Evolutionary conservation across 1,140 invertebrate species (phyloP), one percentile per base, ranked within the genome.

Genomic region (Zaprionus inermis): DNA sequence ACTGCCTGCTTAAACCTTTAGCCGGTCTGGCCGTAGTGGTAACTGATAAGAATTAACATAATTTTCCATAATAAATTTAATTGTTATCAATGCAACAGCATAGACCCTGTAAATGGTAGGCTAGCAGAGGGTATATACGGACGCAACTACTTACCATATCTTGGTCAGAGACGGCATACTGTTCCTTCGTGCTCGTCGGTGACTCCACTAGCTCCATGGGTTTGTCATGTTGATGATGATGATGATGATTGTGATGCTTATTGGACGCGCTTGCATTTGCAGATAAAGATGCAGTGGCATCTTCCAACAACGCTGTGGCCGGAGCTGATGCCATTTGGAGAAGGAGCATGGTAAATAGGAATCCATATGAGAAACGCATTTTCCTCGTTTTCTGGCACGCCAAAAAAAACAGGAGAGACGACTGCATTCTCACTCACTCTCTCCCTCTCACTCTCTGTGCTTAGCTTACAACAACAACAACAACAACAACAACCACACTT

Each of bases 361-460:
- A 36, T 51, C 65, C 83, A 88, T 54, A 78, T 83, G 77, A 64
- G 67, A 34, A 83, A 49, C 84, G 78, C 84, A 88, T 88, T 88
- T 54, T 22, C 24, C 51, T 32, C 49, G 24, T 58, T 20, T 49
- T 68, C 46, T 30, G 51, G 34, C 16, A 34, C 20, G 73, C 36
- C 3, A 18, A 55, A 41, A 41, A 20, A 20, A 20, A 9, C 20
- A 58, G n/a, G 41, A 16, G 52, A 76, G 44, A 12, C 20, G 6
- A 52, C 51, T 59, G 36, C 60, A 59, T 38, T 57, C 56, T 44
- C 12, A 4, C 24, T 4, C 24, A 2, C 22, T 55, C 22, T 44
- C 24, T 28, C 24, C 5, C n/a, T 64, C 32, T 28, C 24, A 5
- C 10, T 64, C 32, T 41, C 2, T 55, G 58, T 55, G 52, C 22